Conservation (phyloP, 2,888 invertebrate species). For the Netelia inedita region DNA sequence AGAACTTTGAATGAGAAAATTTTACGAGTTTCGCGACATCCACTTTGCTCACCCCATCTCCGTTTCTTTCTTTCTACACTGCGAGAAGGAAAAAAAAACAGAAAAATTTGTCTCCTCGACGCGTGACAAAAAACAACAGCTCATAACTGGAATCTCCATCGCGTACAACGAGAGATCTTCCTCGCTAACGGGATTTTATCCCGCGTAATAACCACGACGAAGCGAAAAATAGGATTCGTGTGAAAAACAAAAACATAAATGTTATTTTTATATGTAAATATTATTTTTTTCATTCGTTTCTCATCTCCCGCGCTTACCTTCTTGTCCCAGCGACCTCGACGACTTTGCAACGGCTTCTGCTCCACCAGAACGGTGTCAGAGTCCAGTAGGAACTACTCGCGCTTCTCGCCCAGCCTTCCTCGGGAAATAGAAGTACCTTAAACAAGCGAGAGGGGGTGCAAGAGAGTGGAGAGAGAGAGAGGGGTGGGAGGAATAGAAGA, state of each 20-base stretch:
- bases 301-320: conserved; percentile 85
- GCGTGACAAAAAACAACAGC: neutral
- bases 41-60: conserved; percentile 21
- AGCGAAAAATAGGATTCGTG: neutral
- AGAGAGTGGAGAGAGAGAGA: conserved; percentile 56
- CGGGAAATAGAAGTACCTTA: conserved; percentile 93
- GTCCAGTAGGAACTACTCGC: conserved; percentile 95
- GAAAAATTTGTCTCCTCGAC: neutral
- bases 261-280: too few relatives aligned
- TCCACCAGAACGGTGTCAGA: conserved; percentile 95
- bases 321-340: conserved; percentile 93
- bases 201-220: neutral
- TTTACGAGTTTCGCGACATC: conserved; percentile 56
- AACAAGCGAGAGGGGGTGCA: conserved; percentile 67
- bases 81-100: neutral
- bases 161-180: neutral
- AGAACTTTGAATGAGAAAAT: conserved; percentile 61
- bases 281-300: neutral
- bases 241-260: neutral
- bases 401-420: conserved; percentile 95
- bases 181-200: neutral
- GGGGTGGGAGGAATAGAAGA: conserved; percentile 33
- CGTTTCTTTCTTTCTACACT: neutral
- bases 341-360: conserved; percentile 92
- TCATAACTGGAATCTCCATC: neutral